Evolutionary conservation across 2,888 invertebrate genomes (phyloP).

Genomic region (Ramazzottius varieornatus): DNA sequence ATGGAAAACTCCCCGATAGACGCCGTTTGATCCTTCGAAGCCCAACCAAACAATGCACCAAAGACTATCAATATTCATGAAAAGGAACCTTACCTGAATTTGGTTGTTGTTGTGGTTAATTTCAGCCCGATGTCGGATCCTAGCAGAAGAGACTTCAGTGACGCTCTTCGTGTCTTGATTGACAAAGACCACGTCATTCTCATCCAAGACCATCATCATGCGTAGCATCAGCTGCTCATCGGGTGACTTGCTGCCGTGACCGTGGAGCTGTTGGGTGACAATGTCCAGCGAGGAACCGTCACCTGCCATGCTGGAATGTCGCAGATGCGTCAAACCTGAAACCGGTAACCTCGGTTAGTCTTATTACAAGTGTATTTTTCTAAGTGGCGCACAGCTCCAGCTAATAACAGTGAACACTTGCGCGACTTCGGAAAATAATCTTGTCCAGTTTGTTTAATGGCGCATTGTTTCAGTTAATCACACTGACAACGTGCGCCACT

Average conservation of each 20-base stretch:
- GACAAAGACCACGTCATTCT: slow-evolving; percentile 1
- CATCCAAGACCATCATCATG: slow-evolving; percentile 3
- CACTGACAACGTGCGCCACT: too few species aligned
- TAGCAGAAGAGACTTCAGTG: background rate
- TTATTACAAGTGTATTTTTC: too few species aligned
- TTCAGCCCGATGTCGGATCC: background rate
- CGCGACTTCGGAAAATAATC: too few species aligned
- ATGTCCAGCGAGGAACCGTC: slow-evolving; percentile 13
- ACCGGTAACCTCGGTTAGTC: too few species aligned
- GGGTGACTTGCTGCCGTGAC: background rate
- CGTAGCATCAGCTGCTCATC: slow-evolving; percentile 1
- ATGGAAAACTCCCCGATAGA: slow-evolving; percentile 2
- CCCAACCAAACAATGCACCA: too few species aligned
- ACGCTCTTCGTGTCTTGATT: background rate
- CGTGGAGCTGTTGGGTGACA: slow-evolving; percentile 3
- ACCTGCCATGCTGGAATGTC: slow-evolving; percentile 9
- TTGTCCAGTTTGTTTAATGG: too few species aligned
- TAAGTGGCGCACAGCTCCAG: too few species aligned
- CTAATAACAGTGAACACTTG: too few species aligned
- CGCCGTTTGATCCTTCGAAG: background rate
- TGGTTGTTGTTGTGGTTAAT: background rate
- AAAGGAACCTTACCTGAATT: too few species aligned
- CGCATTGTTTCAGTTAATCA: too few species aligned
- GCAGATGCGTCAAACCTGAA: background rate
- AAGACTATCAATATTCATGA: too few species aligned